Conservation (phyloP, 2,113 vertebrate genomes). For the Aptenodytes forsteri region DNA sequence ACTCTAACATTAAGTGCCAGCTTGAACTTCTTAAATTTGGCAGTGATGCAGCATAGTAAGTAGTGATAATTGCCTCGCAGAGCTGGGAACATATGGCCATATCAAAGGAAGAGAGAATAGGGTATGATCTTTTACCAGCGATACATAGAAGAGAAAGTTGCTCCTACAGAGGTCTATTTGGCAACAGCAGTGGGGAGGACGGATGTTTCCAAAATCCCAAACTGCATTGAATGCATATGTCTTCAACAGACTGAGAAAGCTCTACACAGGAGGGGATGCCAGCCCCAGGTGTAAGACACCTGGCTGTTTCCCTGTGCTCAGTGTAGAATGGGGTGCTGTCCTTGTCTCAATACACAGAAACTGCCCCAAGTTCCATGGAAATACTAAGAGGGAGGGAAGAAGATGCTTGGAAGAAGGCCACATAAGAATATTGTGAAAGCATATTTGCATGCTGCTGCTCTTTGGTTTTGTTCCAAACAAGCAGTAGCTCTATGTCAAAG, state of each 20-base stretch:
- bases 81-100: neutral
- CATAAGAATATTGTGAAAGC: neutral
- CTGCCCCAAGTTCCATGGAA: neutral
- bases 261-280: neutral
- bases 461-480: constrained; percentile 5
- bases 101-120: neutral
- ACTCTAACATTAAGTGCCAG: neutral
- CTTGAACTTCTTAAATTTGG: neutral
- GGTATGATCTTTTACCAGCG: neutral
- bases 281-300: neutral
- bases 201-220: neutral
- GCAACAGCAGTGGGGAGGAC: neutral
- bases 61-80: neutral
- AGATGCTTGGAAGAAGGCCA: neutral
- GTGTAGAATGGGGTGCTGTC: neutral
- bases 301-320: neutral
- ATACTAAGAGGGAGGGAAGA: neutral
- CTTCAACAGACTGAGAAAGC: neutral
- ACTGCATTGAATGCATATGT: neutral
- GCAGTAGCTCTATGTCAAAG: neutral
- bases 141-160: neutral
- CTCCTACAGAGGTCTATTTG: neutral
- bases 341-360: neutral
- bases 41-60: neutral
- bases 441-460: neutral